Evolutionary conservation across 2,113 vertebrate species (phyloP).

Genomic region (Acanthisitta chloris): DNA sequence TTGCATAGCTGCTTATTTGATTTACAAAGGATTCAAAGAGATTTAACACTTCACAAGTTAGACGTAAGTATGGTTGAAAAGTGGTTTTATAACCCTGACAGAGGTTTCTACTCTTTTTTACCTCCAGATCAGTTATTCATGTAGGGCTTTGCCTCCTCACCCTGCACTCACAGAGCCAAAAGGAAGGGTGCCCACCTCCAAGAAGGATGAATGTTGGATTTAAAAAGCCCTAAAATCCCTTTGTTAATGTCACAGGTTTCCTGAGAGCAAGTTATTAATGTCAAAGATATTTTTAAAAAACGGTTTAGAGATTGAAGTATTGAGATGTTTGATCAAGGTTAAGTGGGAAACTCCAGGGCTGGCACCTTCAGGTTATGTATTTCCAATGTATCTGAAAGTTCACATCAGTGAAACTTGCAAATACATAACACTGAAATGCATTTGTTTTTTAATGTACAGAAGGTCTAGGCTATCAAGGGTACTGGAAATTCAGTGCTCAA

Average conservation of each 20-base stretch:
- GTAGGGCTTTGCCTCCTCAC: not conserved
- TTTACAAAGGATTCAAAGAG: not conserved
- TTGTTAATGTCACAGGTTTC: not conserved
- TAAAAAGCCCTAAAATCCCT: not conserved
- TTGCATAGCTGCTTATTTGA: not conserved
- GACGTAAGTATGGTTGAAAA: rapidly evolving
- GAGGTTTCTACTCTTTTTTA: not conserved
- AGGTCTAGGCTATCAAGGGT: not conserved
- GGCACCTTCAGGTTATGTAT: not conserved
- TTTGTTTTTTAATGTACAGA: not conserved
- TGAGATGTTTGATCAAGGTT: conserved; percentile 3
- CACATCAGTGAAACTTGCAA: not conserved
- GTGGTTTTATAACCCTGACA: not conserved
- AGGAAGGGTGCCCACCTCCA: not conserved
- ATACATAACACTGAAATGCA: not conserved
- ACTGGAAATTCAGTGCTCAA: not conserved
- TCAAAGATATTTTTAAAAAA: not conserved
- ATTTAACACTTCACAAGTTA: not conserved
- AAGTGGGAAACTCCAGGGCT: not conserved
- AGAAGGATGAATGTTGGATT: not conserved
- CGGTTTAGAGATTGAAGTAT: not conserved
- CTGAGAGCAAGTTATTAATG: not conserved
- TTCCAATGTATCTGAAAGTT: not conserved
- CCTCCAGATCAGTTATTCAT: not conserved
- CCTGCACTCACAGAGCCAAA: not conserved